These are phyloP conservation scores for Candidula unifasciata DNA, from an alignment of 2,888 invertebrate genomes.

Conservation along the genomic window DNA sequence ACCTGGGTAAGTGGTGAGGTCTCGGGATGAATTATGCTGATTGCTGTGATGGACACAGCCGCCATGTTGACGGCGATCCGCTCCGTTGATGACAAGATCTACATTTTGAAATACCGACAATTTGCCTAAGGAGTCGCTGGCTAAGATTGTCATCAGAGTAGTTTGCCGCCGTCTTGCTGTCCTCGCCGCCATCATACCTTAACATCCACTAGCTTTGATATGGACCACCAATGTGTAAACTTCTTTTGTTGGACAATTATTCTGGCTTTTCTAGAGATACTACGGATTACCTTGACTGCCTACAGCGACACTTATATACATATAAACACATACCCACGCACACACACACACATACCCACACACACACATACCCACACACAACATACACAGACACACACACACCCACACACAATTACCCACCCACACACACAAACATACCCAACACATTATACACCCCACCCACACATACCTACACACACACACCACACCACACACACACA, in stretches of 20 bases:
- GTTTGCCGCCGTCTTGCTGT: not conserved
- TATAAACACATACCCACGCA: too few species aligned
- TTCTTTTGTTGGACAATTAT: not conserved
- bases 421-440: too few species aligned
- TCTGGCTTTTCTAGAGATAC: too few species aligned
- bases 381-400: too few species aligned
- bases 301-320: too few species aligned
- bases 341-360: too few species aligned
- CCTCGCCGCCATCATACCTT: not conserved
- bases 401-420: too few species aligned
- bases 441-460: too few species aligned
- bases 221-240: not conserved
- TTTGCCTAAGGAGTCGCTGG: slow-evolving; percentile 11
- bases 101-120: not conserved
- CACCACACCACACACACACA: too few species aligned
- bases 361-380: too few species aligned
- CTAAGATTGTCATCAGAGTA: slow-evolving; percentile 14
- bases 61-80: slow-evolving; percentile 18
- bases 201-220: not conserved
- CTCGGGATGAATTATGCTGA: slow-evolving; percentile 20
- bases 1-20: not conserved
- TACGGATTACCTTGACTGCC: too few species aligned
- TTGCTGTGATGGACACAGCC: slow-evolving; percentile 8
- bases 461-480: too few species aligned
- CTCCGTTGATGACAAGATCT: not conserved